Conservation (phyloP, 2,113 vertebrate species). For the Lepus americanus region DNA sequence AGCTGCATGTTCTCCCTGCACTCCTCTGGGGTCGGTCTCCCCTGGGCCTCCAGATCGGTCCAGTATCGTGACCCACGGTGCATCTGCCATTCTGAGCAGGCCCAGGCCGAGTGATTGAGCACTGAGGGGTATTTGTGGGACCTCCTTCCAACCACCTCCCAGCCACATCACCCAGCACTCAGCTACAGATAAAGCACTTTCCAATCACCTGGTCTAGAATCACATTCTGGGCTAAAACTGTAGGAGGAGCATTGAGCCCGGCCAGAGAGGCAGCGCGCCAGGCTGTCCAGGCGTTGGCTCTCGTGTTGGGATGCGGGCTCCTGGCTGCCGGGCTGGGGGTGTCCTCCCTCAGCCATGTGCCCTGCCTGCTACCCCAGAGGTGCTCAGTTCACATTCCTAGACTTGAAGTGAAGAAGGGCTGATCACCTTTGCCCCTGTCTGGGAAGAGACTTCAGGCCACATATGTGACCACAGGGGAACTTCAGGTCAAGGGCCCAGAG, state of each 20-base stretch:
- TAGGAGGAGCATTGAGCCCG: not conserved
- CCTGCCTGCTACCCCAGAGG: not conserved
- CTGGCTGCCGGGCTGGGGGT: not conserved
- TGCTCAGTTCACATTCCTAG: not conserved
- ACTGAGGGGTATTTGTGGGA: not conserved
- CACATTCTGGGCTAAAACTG: not conserved
- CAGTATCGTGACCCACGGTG: not conserved
- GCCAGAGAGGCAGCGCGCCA: not conserved
- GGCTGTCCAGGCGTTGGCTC: not conserved
- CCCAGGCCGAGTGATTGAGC: not conserved
- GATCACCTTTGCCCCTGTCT: not conserved
- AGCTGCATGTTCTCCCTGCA: constrained; percentile 21
- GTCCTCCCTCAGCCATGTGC: not conserved
- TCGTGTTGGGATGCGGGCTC: not conserved
- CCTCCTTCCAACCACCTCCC: not conserved
- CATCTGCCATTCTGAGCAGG: not conserved
- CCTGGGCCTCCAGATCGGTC: not conserved
- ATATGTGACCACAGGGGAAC: not conserved
- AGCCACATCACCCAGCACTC: not conserved
- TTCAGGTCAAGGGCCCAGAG: not conserved
- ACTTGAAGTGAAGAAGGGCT: not conserved
- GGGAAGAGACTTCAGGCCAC: not conserved
- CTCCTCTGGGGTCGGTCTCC: not conserved
- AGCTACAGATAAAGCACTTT: not conserved
- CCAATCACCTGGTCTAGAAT: not conserved